phyloP scores from a whole-genome alignment of 2,888 invertebrate species.

The Belgica antarctica region DNA sequence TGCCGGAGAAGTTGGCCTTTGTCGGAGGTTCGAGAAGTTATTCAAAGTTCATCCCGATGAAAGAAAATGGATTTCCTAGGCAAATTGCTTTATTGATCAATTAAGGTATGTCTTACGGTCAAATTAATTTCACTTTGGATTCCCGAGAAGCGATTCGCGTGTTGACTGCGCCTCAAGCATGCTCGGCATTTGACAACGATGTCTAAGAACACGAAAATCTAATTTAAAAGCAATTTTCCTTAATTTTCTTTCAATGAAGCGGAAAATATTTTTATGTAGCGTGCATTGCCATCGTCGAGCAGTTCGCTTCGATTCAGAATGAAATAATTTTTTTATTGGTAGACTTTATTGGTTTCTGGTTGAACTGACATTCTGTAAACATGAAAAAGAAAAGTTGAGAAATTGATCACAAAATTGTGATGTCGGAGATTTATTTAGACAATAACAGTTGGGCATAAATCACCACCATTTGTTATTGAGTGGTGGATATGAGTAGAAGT shows the following conservation, averaged over 20 bases:
- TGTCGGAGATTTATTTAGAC: background rate
- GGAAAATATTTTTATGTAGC: background rate
- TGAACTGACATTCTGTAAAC: conserved; percentile 23
- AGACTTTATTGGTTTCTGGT: background rate
- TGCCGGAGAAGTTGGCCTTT: no score
- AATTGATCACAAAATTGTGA: background rate
- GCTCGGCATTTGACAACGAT: conserved; percentile 18
- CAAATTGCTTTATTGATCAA: no score
- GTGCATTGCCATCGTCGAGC: background rate
- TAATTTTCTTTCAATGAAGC: background rate
- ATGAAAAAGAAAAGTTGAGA: background rate
- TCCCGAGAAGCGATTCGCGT: conserved; percentile 23
- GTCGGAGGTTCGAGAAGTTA: no score
- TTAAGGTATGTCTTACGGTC: no score
- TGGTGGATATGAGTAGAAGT: background rate
- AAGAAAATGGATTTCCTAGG: no score
- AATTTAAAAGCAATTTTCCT: conserved; percentile 24
- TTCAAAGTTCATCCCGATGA: no score
- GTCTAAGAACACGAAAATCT: conserved; percentile 2
- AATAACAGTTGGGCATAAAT: background rate
- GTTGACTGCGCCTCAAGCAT: conserved; percentile 8
- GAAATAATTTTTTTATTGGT: conserved; percentile 2
- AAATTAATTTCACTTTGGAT: no score
- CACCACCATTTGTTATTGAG: conserved; percentile 31
- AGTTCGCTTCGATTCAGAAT: background rate